Conservation (phyloP, 1,140 invertebrate species). For the Lepidurus couesii region DNA sequence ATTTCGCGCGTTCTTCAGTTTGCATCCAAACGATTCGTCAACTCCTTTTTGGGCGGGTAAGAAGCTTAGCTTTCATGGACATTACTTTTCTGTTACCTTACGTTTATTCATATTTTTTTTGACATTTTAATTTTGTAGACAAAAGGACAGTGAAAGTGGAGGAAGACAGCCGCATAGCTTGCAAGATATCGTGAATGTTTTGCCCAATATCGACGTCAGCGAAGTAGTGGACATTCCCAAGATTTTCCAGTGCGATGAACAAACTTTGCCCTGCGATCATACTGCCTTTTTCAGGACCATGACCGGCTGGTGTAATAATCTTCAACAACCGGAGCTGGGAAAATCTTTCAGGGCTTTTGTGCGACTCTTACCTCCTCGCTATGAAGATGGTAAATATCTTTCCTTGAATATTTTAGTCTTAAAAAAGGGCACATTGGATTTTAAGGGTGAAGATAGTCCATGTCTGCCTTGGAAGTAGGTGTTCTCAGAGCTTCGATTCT, state of each 20-base stretch:
- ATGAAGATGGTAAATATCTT: slow-evolving; percentile 50
- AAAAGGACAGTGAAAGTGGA: slow-evolving; percentile 46
- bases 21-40: slow-evolving; percentile 48
- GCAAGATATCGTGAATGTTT: slow-evolving; percentile 45
- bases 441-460: too few species aligned
- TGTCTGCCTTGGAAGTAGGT: background rate
- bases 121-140: slow-evolving; percentile 33
- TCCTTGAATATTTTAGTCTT: background rate
- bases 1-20: slow-evolving; percentile 52
- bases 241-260: slow-evolving; percentile 49
- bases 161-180: slow-evolving; percentile 42
- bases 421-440: too few species aligned
- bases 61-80: slow-evolving; percentile 16
- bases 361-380: slow-evolving; percentile 49
- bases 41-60: slow-evolving; percentile 45
- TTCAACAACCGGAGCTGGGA: slow-evolving; percentile 50
- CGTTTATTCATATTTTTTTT: background rate
- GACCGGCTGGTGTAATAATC: slow-evolving; percentile 59
- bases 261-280: slow-evolving; percentile 54
- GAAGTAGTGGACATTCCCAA: slow-evolving; percentile 47
- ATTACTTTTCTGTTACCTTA: background rate
- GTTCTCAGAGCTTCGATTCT: slow-evolving; percentile 40
- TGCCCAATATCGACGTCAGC: slow-evolving; percentile 48
- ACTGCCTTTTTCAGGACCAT: slow-evolving; percentile 51
- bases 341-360: slow-evolving; percentile 49